Conservation (phyloP, 2,113 vertebrate species). For the Urocynchramus pylzowi region DNA sequence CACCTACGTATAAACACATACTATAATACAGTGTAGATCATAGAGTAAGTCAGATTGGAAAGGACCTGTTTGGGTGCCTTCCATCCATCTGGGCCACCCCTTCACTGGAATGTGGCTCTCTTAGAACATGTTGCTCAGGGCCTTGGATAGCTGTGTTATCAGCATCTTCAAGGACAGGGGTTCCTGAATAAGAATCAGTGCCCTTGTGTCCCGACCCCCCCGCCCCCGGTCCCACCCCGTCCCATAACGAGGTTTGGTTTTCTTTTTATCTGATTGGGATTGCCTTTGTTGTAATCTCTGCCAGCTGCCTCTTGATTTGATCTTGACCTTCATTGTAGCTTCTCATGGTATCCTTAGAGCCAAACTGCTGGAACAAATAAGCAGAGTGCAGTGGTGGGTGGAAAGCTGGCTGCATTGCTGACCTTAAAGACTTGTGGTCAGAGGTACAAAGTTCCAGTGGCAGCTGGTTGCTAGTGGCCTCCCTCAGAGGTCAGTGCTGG, state of each 20-base stretch:
- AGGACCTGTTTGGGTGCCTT: background rate
- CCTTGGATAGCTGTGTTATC: background rate
- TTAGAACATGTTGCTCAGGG: background rate
- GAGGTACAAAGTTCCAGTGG: background rate
- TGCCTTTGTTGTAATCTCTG: background rate
- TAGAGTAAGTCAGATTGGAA: background rate
- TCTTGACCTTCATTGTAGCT: background rate
- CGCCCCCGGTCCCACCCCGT: too few relatives aligned
- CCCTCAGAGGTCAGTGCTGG: background rate
- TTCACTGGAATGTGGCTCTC: background rate
- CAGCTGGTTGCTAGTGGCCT: background rate
- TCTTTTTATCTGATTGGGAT: background rate
- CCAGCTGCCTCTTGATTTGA: background rate
- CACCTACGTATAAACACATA: background rate
- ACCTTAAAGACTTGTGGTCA: background rate
- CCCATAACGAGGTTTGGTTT: background rate
- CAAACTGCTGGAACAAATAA: background rate
- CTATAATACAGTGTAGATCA: background rate
- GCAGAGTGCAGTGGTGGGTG: background rate
- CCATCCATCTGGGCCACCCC: background rate
- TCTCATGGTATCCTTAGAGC: background rate
- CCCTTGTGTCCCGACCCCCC: too few relatives aligned
- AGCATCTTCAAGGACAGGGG: background rate
- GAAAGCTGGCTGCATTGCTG: background rate
- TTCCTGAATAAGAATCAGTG: background rate